A percentile compares a stretch with the other conserved stretches of the same genome.
These are phyloP conservation scores for Luperina testacea DNA, from an alignment of 2,888 invertebrate genomes.

Conservation along the genomic window DNA sequence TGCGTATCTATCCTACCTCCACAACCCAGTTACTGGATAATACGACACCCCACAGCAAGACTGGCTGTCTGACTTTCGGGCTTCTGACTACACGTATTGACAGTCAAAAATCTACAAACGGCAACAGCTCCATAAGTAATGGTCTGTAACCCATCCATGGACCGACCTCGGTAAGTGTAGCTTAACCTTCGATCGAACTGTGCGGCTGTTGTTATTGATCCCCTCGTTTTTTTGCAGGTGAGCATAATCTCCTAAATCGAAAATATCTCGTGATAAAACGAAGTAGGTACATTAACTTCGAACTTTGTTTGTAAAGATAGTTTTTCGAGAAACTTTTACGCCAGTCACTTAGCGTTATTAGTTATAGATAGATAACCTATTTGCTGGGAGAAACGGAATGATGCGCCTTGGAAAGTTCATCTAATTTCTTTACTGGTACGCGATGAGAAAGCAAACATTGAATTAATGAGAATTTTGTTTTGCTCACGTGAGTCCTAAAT, in stretches of 20 bases:
- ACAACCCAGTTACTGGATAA: too few species aligned
- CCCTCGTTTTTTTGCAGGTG: background rate
- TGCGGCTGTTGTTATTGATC: background rate
- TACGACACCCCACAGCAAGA: too few species aligned
- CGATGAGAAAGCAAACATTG: conserved; percentile 10
- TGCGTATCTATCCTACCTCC: too few species aligned
- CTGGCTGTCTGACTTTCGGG: too few species aligned
- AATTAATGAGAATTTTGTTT: background rate
- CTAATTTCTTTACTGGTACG: conserved; percentile 10
- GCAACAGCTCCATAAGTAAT: too few species aligned
- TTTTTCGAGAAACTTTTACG: conserved; percentile 16
- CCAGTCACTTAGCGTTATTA: conserved; percentile 29
- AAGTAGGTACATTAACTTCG: conserved; percentile 1
- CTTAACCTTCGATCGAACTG: background rate
- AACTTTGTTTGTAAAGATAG: conserved; percentile 21
- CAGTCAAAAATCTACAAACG: too few species aligned
- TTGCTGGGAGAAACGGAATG: conserved; percentile 2
- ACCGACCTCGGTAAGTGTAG: background rate
- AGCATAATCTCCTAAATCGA: conserved; percentile 5
- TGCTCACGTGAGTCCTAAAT: background rate
- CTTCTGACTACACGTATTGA: too few species aligned
- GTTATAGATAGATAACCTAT: conserved; percentile 16
- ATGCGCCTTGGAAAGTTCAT: background rate
- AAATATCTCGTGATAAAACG: background rate
- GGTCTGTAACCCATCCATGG: too few species aligned